These are phyloP conservation scores for Meleagris gallopavo DNA, from an alignment of 2,113 vertebrate species.

Conservation along the genomic window DNA sequence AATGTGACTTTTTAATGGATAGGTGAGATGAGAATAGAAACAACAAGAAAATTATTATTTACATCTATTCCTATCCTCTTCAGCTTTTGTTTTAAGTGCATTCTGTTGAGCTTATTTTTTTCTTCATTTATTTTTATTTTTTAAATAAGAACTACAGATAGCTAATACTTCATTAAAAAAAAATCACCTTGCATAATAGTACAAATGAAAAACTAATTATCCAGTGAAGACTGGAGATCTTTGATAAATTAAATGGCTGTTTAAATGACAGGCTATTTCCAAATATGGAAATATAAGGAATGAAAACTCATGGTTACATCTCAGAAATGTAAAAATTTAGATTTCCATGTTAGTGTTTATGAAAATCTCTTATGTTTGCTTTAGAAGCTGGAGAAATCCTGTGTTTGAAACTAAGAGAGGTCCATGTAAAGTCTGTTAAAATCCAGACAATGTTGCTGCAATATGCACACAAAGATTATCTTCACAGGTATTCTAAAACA, in stretches of 20 bases:
- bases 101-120: not conserved
- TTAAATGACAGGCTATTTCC: not conserved
- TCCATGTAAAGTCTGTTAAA: not conserved
- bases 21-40: not conserved
- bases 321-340: not conserved
- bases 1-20: not conserved
- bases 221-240: not conserved
- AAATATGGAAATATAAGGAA: not conserved
- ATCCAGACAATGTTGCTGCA: not conserved
- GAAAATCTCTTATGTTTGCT: not conserved
- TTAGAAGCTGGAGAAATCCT: not conserved
- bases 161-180: not conserved
- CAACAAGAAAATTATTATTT: not conserved
- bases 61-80: not conserved
- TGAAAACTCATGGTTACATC: not conserved
- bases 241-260: not conserved
- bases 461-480: not conserved
- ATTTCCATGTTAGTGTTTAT: not conserved
- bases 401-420: not conserved
- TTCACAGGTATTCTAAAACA: not conserved
- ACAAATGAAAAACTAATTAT: not conserved
- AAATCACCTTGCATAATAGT: not conserved
- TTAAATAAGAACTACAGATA: not conserved
- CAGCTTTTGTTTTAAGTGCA: rapidly evolving
- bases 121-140: not conserved